Conservation (phyloP, 2,113 vertebrate genomes). For the Todiramphus saurophagus region DNA sequence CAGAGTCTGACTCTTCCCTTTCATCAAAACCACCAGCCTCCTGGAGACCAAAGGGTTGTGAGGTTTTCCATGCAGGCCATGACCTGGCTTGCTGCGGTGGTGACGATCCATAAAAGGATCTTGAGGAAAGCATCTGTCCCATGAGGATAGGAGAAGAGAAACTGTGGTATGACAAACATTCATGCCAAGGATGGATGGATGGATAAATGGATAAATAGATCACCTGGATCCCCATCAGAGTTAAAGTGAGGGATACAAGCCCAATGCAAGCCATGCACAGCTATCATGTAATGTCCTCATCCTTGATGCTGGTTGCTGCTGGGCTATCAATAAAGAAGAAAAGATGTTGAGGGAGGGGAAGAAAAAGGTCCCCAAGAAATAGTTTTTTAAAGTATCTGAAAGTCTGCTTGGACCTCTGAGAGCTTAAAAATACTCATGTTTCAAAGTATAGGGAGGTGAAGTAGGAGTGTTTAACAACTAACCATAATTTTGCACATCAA, state of each 20-base stretch:
- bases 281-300: rapidly evolving
- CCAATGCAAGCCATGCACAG: rapidly evolving
- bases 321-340: background rate
- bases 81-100: background rate
- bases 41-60: background rate
- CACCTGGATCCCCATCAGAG: background rate
- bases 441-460: background rate
- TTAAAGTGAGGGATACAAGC: background rate
- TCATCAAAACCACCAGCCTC: background rate
- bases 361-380: background rate
- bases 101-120: background rate
- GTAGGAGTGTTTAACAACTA: background rate
- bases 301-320: background rate
- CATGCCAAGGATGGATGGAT: background rate
- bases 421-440: background rate
- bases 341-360: rapidly evolving
- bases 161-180: background rate
- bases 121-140: background rate
- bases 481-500: background rate
- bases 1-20: background rate
- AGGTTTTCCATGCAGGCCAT: background rate
- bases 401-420: background rate
- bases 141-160: background rate
- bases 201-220: background rate
- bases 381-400: background rate